These are phyloP conservation scores for Decapterus maruadsi DNA, from an alignment of 2,797 vertebrate genomes.

Conservation along the genomic window DNA sequence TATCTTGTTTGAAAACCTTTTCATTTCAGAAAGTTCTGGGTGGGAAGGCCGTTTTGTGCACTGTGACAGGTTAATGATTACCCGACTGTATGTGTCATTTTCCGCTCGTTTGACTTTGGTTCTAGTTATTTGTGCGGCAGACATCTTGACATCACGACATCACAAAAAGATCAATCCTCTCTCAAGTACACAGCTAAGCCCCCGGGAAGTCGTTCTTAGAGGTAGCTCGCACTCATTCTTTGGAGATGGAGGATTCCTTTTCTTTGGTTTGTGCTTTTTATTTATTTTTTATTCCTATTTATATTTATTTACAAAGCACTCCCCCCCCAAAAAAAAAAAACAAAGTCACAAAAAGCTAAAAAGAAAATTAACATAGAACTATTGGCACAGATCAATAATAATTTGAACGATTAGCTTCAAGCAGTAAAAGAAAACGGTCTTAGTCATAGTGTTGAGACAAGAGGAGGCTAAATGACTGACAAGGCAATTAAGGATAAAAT, in stretches of 20 bases:
- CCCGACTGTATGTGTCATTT: constrained; percentile 57
- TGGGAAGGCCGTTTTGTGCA: constrained; percentile 51
- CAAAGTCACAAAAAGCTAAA: constrained; percentile 8
- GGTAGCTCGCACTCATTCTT: constrained; percentile 7
- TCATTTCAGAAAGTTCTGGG: constrained; percentile 57
- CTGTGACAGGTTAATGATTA: constrained; percentile 68
- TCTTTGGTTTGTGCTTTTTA: neutral
- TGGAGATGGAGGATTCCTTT: constrained; percentile 1
- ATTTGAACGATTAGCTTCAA: neutral
- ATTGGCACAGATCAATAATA: constrained; percentile 16
- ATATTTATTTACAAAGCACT: constrained; percentile 1
- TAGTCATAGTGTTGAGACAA: neutral
- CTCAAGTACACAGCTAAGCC: constrained; percentile 41
- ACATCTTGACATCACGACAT: constrained; percentile 53
- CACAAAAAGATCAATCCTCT: constrained; percentile 51
- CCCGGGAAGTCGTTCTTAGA: constrained; percentile 31
- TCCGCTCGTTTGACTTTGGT: constrained; percentile 42
- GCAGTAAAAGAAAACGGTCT: neutral
- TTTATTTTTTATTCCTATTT: neutral
- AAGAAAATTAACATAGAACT: constrained; percentile 9
- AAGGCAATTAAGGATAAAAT: constrained; percentile 22
- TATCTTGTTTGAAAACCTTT: constrained; percentile 61
- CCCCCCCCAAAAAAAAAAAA: neutral
- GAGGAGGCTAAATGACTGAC: constrained; percentile 8
- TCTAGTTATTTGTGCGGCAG: constrained; percentile 49